Evolutionary conservation across 2,797 vertebrate genomes (phyloP).

Genomic region (Centropyge bicolor): DNA sequence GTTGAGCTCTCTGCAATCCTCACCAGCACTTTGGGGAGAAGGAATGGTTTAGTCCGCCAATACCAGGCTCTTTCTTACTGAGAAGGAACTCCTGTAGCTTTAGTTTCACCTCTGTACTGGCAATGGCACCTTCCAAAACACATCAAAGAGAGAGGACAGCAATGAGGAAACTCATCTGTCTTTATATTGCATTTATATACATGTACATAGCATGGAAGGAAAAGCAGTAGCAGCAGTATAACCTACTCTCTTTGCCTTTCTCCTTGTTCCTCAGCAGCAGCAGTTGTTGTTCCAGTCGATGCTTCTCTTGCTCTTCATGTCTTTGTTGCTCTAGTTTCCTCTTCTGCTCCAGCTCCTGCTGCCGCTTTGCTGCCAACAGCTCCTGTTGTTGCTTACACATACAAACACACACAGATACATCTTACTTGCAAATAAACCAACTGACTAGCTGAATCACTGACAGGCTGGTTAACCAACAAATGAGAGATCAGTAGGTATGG

Average conservation of each 20-base stretch:
- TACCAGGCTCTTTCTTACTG: conserved; percentile 93
- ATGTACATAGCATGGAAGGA: background rate
- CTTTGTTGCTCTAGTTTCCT: conserved; percentile 92
- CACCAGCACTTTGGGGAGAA: conserved; percentile 95
- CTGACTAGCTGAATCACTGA: background rate
- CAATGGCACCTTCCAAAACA: conserved; percentile 91
- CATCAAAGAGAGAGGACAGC: background rate
- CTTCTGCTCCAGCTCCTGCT: conserved; percentile 96
- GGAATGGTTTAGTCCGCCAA: conserved; percentile 93
- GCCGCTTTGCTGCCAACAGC: conserved; percentile 92
- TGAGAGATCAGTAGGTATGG: background rate
- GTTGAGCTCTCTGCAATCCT: conserved; percentile 38
- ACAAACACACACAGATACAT: conserved; percentile 45
- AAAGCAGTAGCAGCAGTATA: background rate
- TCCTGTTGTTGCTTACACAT: conserved; percentile 93
- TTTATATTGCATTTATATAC: background rate
- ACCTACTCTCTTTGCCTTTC: conserved; percentile 83
- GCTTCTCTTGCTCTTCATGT: conserved; percentile 95
- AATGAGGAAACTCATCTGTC: conserved; percentile 1
- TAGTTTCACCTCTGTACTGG: conserved; percentile 96
- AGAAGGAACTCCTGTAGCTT: conserved; percentile 97
- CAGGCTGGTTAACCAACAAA: background rate
- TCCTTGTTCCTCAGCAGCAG: conserved; percentile 82
- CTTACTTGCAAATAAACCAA: conserved; percentile 2
- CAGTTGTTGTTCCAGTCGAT: conserved; percentile 93